phyloP scores from a whole-genome alignment of 1,140 invertebrate genomes.

The Bombyx mori region ASM3026992v2 NC_085113.1:9178501-9179000 shows the following conservation, averaged over 20 bases:
- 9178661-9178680: too few species aligned
- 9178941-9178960: conserved; percentile 30
- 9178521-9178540: too few species aligned
- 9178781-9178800: conserved; percentile 57
- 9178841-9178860: conserved; percentile 66
- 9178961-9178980: neutral
- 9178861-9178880: conserved; percentile 64
- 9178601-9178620: too few species aligned
- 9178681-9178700: too few species aligned
- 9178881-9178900: conserved; percentile 49
- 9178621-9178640: too few species aligned
- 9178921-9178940: conserved; percentile 5
- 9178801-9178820: conserved; percentile 64
- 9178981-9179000: too few species aligned
- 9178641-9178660: too few species aligned
- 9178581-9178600: too few species aligned
- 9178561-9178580: too few species aligned
- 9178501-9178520: too few species aligned
- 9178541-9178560: too few species aligned
- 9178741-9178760: conserved; percentile 33
- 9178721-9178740: conserved; percentile 15
- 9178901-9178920: conserved; percentile 37
- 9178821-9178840: conserved; percentile 72
- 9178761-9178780: conserved; percentile 53
- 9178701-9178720: too few species aligned